A percentile compares a stretch with the other conserved stretches of the same genome.
phyloP scores from a whole-genome alignment of 2,113 vertebrate genomes.

The Numida meleagris region DNA sequence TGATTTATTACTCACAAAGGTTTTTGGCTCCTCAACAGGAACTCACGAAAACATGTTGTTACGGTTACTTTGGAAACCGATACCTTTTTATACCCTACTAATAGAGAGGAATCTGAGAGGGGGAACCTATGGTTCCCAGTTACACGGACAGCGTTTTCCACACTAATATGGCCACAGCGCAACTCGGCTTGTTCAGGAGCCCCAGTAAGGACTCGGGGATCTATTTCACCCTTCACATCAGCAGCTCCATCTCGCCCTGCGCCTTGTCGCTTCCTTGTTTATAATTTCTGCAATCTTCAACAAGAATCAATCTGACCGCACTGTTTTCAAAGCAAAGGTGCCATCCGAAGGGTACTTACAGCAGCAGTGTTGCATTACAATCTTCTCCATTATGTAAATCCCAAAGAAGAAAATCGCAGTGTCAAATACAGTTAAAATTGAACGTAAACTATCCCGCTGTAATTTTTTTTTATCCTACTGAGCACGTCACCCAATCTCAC shows the following conservation, averaged over 20 bases:
- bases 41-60: conserved; percentile 57
- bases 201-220: background rate
- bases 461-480: background rate
- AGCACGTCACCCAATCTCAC: background rate
- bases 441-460: background rate
- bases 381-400: conserved; percentile 17
- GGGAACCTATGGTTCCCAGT: background rate
- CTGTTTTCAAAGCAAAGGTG: background rate
- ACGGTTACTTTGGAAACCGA: conserved; percentile 28
- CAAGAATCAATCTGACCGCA: background rate
- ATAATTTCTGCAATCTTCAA: background rate
- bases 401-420: conserved; percentile 6
- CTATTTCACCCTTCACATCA: background rate
- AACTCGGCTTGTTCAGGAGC: conserved; percentile 42
- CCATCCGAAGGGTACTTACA: background rate
- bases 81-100: conserved; percentile 41
- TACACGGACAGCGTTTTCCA: background rate
- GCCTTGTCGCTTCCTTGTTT: background rate
- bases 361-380: background rate
- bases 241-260: background rate
- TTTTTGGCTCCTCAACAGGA: conserved; percentile 60
- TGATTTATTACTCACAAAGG: conserved; percentile 59
- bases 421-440: conserved; percentile 14
- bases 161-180: background rate
- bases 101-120: conserved; percentile 18